Evolutionary conservation across 2,113 vertebrate species (phyloP), one percentile per base, ranked within the genome.

Genomic region (Tympanuchus pallidicinctus): DNA sequence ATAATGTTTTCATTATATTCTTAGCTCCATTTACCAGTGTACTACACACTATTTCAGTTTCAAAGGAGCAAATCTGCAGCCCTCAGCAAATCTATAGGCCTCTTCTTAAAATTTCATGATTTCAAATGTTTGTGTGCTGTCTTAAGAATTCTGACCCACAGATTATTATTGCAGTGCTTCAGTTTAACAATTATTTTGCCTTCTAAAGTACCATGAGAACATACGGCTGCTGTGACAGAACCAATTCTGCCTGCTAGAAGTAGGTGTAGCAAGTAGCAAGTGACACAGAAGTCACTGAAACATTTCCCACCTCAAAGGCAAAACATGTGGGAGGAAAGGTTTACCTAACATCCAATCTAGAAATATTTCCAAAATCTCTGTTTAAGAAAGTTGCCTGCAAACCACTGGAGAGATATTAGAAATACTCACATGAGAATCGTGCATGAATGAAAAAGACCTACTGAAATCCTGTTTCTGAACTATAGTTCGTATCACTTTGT

Each of bases 351-450:
- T 40, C 70, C 30, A 48, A 28, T 75, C 91, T 65, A 89, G 93
- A 91, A 96, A 91, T 43, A 59, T 69, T 81, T 95, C 95, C 94
- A 91, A 77, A 92, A 82, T 42, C 66, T 75, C 89, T 91, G 74
- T 89, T 94, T 92, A 94, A 93, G 77, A 93, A 92, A 81, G 75
- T 91, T 94, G 85, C 89, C 89, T 71, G 25, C 65, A 72, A 91
- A 94, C 69, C 88, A 72, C 87, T 74, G 30, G 60, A 83, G 79
- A 86, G 69, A 81, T 42, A 27, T 73, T 88, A 8, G 63, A 88
- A 93, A 88, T 64, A 89, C 22, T 65, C 61, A 66, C 4, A 5
- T 19, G 43, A 88, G 72, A 57, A 83, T 85, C 80, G 63, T 5
- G 64, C 70, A 80, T 38, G 76, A 91, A 92, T 81, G 89, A 90